Percentiles rank a stretch among this genome's conserved stretches.
phyloP scores from a whole-genome alignment of 2,797 vertebrate genomes.

The Bufotes viridis region DNA sequence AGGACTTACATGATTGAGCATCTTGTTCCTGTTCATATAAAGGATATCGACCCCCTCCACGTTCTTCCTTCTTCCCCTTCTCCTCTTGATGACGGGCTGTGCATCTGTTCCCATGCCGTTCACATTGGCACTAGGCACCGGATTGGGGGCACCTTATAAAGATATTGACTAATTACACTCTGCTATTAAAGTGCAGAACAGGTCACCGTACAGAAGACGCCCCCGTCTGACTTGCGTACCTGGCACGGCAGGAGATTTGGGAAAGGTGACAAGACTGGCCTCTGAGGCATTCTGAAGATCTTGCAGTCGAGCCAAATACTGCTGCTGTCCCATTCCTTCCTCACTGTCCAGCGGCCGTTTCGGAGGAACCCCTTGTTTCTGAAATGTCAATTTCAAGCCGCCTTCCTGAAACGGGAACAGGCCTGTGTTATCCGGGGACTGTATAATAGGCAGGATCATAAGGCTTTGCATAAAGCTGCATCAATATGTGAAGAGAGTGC shows the following conservation, averaged over 20 bases:
- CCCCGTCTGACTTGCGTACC: constrained; percentile 71
- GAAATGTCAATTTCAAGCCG: constrained; percentile 97
- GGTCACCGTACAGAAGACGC: neutral
- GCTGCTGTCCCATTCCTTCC: constrained; percentile 87
- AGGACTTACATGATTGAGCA: constrained; percentile 83
- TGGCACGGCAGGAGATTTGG: constrained; percentile 82
- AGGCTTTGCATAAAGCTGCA: neutral
- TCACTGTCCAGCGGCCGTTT: constrained; percentile 90
- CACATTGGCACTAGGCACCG: constrained; percentile 80
- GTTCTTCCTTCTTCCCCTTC: constrained; percentile 94
- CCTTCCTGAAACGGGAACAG: constrained; percentile 86
- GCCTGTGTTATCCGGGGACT: neutral
- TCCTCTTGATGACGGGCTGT: constrained; percentile 90
- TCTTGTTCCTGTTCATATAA: constrained; percentile 86
- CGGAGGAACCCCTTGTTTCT: constrained; percentile 92
- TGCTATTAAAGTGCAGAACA: neutral
- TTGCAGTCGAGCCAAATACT: constrained; percentile 91
- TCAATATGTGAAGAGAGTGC: neutral
- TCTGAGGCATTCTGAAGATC: constrained; percentile 94
- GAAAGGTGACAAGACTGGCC: constrained; percentile 87
- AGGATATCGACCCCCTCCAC: constrained; percentile 94
- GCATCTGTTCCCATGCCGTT: constrained; percentile 85
- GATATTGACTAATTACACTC: neutral
- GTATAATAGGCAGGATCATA: neutral
- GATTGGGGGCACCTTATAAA: constrained; percentile 77